These are phyloP conservation scores for Mesoclemmys tuberculata DNA, from an alignment of 2,113 vertebrate species.

Conservation along the genomic window DNA sequence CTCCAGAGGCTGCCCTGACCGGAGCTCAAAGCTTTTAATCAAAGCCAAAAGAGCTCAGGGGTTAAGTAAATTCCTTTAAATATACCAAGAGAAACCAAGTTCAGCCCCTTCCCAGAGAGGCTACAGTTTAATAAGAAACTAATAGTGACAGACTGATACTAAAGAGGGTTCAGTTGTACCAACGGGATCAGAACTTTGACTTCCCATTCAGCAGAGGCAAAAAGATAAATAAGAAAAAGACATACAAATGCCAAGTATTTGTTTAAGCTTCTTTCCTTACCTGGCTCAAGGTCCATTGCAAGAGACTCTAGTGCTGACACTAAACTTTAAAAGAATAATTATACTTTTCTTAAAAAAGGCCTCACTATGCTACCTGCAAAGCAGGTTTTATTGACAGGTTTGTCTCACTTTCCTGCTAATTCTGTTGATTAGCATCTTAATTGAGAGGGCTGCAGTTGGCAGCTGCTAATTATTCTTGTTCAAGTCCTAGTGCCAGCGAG, in stretches of 20 bases:
- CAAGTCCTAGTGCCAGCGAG: rapidly evolving
- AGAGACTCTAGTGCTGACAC: not conserved
- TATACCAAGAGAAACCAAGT: not conserved
- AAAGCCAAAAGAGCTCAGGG: not conserved
- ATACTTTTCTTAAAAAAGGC: rapidly evolving
- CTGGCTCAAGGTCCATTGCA: not conserved
- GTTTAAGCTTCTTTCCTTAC: not conserved
- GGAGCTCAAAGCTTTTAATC: not conserved
- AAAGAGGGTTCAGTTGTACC: not conserved
- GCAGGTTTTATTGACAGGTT: rapidly evolving
- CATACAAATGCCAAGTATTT: not conserved
- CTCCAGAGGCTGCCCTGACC: not conserved
- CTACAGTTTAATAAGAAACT: not conserved
- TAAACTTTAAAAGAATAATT: not conserved
- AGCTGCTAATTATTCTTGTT: conserved; percentile 33
- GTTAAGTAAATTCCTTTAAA: not conserved
- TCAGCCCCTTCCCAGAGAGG: not conserved
- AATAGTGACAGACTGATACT: not conserved
- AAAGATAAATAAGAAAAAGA: not conserved
- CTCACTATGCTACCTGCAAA: rapidly evolving
- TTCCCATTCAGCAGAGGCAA: rapidly evolving
- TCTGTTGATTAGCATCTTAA: conserved; percentile 31
- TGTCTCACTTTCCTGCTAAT: not conserved
- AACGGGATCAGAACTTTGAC: not conserved
- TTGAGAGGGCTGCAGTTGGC: conserved; percentile 1